A percentile compares a stretch with the other conserved stretches of the same genome.
Conservation (phyloP, 2,888 invertebrate species). For the Kuschelorhynchus macadamiae region DNA sequence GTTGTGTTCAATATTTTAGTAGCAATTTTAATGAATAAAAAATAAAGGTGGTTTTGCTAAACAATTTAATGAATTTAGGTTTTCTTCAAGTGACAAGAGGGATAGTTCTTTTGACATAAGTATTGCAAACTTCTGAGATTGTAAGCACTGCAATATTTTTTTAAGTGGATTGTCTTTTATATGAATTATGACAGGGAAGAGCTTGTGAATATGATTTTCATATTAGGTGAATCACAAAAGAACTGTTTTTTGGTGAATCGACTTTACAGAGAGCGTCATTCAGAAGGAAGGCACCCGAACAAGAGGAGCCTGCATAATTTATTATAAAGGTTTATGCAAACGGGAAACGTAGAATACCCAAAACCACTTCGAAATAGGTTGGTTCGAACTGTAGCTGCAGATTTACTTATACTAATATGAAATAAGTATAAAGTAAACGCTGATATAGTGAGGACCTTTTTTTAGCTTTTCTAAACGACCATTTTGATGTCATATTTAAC, state of each 20-base stretch:
- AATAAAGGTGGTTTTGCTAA: neutral
- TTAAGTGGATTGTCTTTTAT: neutral
- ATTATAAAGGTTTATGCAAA: slow-evolving; percentile 1
- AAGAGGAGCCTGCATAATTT: neutral
- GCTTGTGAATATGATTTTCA: slow-evolving; percentile 2
- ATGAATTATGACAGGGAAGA: neutral
- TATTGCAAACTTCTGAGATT: too few species aligned
- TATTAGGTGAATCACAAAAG: neutral
- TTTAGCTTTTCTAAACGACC: too few species aligned
- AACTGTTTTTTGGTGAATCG: slow-evolving; percentile 10
- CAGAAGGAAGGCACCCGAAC: slow-evolving; percentile 9
- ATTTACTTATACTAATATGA: too few species aligned
- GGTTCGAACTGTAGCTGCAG: too few species aligned
- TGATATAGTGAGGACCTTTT: too few species aligned
- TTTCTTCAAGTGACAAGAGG: neutral
- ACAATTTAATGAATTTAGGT: neutral
- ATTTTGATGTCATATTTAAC: too few species aligned
- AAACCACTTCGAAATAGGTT: neutral
- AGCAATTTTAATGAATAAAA: slow-evolving; percentile 1
- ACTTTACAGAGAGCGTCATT: slow-evolving; percentile 12
- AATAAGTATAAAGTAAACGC: too few species aligned
- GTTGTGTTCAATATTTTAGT: neutral
- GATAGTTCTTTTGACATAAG: too few species aligned
- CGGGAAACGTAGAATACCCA: neutral
- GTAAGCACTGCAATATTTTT: too few species aligned